Conservation (phyloP, 30 jellyfish, hydroid and myxozoan genomes). For the Nemopilema nomurai region DNA sequence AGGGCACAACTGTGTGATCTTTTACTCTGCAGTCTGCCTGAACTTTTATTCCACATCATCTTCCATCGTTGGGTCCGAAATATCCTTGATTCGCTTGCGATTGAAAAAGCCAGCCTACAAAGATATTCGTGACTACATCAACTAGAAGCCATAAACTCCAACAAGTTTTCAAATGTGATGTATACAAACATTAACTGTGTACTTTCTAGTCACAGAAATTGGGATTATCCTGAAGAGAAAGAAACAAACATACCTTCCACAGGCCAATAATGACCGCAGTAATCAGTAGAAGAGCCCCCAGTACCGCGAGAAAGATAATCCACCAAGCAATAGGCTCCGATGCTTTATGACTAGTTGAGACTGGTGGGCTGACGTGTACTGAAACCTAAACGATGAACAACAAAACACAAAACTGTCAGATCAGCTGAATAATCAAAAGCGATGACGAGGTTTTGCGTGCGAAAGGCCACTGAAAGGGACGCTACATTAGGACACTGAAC, state of each 20-base stretch:
- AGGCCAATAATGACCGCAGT: constrained; percentile 29
- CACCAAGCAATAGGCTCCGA: constrained; percentile 68
- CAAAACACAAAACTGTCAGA: neutral
- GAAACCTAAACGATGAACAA: constrained; percentile 15
- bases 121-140: no score
- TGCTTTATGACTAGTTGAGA: neutral
- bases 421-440: neutral
- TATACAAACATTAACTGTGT: neutral
- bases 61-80: constrained; percentile 55
- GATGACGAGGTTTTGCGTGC: no score
- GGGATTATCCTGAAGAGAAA: neutral
- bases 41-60: constrained; percentile 23
- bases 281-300: constrained; percentile 61
- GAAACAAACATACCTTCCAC: constrained; percentile 35
- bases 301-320: constrained; percentile 61
- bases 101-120: constrained; percentile 70
- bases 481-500: no score
- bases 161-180: neutral
- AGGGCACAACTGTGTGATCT: neutral
- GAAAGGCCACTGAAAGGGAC: no score
- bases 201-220: neutral
- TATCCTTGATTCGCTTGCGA: constrained; percentile 49
- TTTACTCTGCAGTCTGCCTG: neutral
- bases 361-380: constrained; percentile 53
- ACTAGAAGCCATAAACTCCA: no score